Evolutionary conservation across 2,797 vertebrate species (phyloP), one percentile per base, ranked within the genome.

Genomic region (Orestias chungarensis): DNA sequence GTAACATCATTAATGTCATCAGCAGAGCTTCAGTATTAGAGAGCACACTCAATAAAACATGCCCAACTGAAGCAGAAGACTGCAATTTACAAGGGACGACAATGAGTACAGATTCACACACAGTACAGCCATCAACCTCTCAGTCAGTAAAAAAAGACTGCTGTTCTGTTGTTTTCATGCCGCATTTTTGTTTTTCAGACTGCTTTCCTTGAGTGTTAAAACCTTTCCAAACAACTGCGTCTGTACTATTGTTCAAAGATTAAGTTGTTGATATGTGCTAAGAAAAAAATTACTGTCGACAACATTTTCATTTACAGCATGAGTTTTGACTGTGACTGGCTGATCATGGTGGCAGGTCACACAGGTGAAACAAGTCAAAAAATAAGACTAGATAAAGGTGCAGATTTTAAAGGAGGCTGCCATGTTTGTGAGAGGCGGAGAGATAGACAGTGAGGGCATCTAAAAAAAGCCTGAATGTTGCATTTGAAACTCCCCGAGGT

Each of bases 401-500:
- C 70, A n/a, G 64, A 33, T 68, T 77, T 33, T 77, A 70, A 72
- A 71, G 27, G 52, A 80, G 66, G 70, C 64, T 35, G 59, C 57
- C 31, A 67, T 87, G 73, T 68, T 81, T 65, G 61, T 66, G 55
- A 62, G 73, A 78, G n/a, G 52, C 25, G 59, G 68, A 40, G 49
- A 76, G 23, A 49, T 40, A 70, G 40, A 71, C 25, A 64, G 68
- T 0, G 40, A 73, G 68, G 73, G 38, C 78, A 69, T 70, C 4
- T 1, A 68, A 78, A 55, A 85, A 76, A 82, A 57, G 35, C 55
- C 62, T 49, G 70, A 78, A 59, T 55, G 74, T 82, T 86, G 76
- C 83, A 79, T 89, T 87, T 82, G 38, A 89, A 89, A 81, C 67
- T 85, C 82, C 84, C 88, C 3, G 71, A 87, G 87, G 89, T 90